Conservation (phyloP, 2,113 vertebrate species). For the Haemorhous mexicanus region DNA sequence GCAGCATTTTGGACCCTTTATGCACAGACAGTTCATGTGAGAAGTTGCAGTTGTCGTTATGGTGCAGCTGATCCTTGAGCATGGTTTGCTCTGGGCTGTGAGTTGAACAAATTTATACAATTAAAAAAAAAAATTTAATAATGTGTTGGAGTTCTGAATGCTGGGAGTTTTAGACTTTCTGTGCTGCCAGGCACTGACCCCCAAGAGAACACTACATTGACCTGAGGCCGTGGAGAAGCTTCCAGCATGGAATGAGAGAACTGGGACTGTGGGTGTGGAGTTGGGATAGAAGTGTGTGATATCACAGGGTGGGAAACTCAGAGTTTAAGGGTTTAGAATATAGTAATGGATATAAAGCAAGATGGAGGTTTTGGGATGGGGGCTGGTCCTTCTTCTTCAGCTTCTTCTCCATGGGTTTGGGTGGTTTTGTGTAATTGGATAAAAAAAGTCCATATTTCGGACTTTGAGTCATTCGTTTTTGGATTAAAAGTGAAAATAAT, state of each 20-base stretch:
- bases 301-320: not conserved
- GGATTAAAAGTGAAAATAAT: not conserved
- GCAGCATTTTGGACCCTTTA: not conserved
- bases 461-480: not conserved
- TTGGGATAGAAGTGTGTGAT: no score
- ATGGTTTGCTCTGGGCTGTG: accelerated
- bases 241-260: no score
- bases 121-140: not conserved
- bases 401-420: not conserved
- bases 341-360: not conserved
- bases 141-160: not conserved
- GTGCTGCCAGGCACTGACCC: not conserved
- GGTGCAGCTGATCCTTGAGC: accelerated
- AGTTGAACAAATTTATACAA: not conserved
- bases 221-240: no score
- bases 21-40: accelerated
- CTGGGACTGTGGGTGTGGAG: no score
- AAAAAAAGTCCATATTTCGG: accelerated
- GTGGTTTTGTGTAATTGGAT: not conserved
- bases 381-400: no score
- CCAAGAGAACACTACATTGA: no score
- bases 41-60: accelerated
- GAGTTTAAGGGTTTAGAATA: not conserved
- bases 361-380: not conserved
- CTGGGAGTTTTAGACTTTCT: not conserved